Conservation (phyloP, 2,113 vertebrate species). For the Penelope pileata region DNA sequence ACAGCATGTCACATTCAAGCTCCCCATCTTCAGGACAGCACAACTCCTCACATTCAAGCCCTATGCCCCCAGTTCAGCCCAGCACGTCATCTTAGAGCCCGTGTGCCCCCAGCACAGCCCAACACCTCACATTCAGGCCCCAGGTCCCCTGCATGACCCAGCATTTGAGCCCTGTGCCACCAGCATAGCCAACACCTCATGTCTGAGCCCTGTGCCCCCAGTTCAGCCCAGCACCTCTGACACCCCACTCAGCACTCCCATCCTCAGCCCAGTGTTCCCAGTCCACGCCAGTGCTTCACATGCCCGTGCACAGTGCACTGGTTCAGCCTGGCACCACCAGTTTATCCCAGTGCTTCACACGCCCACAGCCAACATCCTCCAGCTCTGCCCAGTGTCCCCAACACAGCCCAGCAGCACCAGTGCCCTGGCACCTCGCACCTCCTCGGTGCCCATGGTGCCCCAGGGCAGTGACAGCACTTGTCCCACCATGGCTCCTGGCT, state of each 20-base stretch:
- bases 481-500: too few species aligned
- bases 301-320: too few species aligned
- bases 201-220: too few species aligned
- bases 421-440: fast-evolving
- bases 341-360: background rate
- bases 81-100: too few species aligned
- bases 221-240: too few species aligned
- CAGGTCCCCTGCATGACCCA: too few species aligned
- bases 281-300: background rate
- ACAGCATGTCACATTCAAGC: background rate
- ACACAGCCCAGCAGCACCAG: background rate
- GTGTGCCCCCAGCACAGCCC: too few species aligned
- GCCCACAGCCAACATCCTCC: background rate
- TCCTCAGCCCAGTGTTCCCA: background rate
- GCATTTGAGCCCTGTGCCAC: too few species aligned
- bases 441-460: background rate
- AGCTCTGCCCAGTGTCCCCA: background rate
- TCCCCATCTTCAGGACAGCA: background rate
- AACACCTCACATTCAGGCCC: too few species aligned
- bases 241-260: too few species aligned
- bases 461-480: too few species aligned
- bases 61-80: background rate
- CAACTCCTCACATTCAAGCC: background rate
- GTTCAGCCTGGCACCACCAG: background rate
- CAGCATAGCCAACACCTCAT: too few species aligned